A percentile compares a stretch with the other conserved stretches of the same genome.
Conservation (phyloP, 2,113 vertebrate species). For the Spilogale gracilis region DNA sequence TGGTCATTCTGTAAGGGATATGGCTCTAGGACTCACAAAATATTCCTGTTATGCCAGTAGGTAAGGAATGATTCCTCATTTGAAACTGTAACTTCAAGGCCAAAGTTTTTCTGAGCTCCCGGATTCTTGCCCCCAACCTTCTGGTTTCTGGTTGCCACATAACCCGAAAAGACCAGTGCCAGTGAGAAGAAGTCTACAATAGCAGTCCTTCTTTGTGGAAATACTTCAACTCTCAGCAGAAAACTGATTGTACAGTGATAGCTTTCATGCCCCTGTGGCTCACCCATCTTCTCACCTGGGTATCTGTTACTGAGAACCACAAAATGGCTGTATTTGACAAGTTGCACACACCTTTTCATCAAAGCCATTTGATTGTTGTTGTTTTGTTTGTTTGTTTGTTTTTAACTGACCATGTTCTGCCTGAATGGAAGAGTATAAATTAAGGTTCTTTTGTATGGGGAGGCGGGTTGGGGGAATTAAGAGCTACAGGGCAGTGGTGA, state of each 20-base stretch:
- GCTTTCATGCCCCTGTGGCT: conserved; percentile 13
- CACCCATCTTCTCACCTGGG: conserved; percentile 45
- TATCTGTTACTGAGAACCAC: conserved; percentile 28
- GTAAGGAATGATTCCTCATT: conserved; percentile 60
- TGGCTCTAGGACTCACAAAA: conserved; percentile 17
- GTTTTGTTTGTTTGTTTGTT: neutral
- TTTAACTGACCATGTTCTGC: neutral
- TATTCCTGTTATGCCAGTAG: conserved; percentile 39
- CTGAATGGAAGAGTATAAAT: conserved; percentile 60
- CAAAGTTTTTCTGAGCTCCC: conserved; percentile 15
- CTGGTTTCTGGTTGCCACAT: conserved; percentile 12
- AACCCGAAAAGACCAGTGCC: neutral
- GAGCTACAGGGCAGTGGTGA: conserved; percentile 11
- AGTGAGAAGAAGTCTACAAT: neutral
- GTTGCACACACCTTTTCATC: conserved; percentile 13
- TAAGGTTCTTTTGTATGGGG: conserved; percentile 56
- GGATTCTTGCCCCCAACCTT: neutral
- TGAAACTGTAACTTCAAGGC: conserved; percentile 71
- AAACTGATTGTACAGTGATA: neutral
- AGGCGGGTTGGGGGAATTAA: conserved; percentile 12
- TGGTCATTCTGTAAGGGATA: conserved; percentile 34
- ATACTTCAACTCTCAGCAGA: conserved; percentile 54
- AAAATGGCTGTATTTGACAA: conserved; percentile 39
- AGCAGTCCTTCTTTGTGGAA: conserved; percentile 37
- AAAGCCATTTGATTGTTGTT: conserved; percentile 43